These are phyloP conservation scores for Suricata suricatta DNA, from an alignment of 2,113 vertebrate species.

Conservation along the genomic window DNA sequence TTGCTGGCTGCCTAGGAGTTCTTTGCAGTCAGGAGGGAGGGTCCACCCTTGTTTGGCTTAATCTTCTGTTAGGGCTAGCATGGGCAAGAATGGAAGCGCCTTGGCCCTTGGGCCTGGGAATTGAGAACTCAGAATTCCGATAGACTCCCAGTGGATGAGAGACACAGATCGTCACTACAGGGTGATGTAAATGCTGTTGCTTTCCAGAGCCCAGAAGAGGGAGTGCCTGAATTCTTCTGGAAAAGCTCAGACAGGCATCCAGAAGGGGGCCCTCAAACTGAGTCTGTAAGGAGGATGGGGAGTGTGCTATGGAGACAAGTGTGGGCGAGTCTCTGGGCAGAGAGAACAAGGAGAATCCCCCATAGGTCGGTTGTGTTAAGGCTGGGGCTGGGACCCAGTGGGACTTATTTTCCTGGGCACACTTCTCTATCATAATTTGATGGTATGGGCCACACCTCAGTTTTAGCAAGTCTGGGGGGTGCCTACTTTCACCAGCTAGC, in stretches of 20 bases:
- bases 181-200: background rate
- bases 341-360: background rate
- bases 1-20: background rate
- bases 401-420: background rate
- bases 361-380: background rate
- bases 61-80: background rate
- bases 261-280: background rate
- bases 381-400: background rate
- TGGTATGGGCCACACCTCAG: background rate
- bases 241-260: constrained; percentile 16
- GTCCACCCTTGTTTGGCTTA: background rate
- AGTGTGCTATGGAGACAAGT: background rate
- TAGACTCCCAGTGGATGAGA: background rate
- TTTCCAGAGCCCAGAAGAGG: background rate
- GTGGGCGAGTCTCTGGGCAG: background rate
- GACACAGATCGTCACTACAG: background rate
- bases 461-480: background rate
- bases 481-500: background rate
- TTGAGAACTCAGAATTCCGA: constrained; percentile 15
- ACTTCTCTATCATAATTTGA: background rate
- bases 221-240: constrained; percentile 16
- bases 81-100: background rate
- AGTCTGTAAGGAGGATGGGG: background rate
- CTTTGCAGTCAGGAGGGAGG: constrained; percentile 2
- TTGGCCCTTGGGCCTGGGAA: background rate